Evolutionary conservation across 2,113 vertebrate genomes (phyloP), one percentile per base, ranked within the genome.

Genomic region (Zootoca vivipara): DNA sequence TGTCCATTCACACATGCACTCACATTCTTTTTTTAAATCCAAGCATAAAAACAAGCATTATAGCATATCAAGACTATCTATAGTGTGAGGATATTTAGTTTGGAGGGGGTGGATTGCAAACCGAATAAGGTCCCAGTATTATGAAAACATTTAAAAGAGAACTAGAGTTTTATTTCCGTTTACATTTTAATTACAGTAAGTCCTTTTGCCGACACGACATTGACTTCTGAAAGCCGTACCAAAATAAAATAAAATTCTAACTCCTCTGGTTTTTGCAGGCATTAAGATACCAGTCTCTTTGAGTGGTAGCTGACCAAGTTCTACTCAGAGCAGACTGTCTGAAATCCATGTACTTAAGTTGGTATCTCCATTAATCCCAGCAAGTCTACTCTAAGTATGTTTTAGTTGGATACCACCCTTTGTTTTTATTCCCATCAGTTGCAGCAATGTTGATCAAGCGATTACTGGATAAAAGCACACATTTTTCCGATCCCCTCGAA

Each of bases 131-230:
- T 70, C 30, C 10, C 69, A 70, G 10, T 70, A 26, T 73, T 73
- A 35, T 35, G 35, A 62, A 62, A 62, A 20, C 13, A 20, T 35
- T 73, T 73, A 35, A 35, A 35, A 73, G 35, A 73, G 33, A 73
- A 33, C 72, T 73, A 86, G 2, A 73, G 46, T 42, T 91, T 78
- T 78, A 78, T 84, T 93, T 93, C 90, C 91, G 91, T 89, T 52
- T 85, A 89, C 15, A 87, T 90, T 96, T 96, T 96, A 95, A 95
- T 94, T 70, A n/a, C n/a, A n/a, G n/a, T n/a, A 92, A 92, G 91
- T 90, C 87, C 80, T 89, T 83, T 82, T 91, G 75, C 7, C 15
- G 90, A 95, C 87, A 95, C 85, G 92, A 93, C 89, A 89, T 85
- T 86, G 74, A 82, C 67, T 82, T 79, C 38, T 89, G 92, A 90